Evolutionary conservation across 2,888 invertebrate genomes (phyloP).

Genomic region (Notodonta dromedarius): DNA sequence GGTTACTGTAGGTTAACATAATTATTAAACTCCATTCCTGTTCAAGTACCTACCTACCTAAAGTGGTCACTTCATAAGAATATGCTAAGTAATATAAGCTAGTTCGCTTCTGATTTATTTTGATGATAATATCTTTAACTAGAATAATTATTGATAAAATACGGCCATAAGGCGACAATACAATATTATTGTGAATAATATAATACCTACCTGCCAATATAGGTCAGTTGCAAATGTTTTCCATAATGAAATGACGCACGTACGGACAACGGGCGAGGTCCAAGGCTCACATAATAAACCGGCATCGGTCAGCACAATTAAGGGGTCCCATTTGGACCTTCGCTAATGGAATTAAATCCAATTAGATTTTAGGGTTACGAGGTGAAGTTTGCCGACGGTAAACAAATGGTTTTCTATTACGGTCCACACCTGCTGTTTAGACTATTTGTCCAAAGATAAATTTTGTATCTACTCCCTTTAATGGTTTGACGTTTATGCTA

Average conservation of each 20-base stretch:
- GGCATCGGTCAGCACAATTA: conserved; percentile 79
- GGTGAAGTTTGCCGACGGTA: conserved; percentile 79
- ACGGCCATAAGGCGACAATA: too few species aligned
- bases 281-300: conserved; percentile 67
- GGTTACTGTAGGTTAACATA: too few species aligned
- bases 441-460: conserved; percentile 64
- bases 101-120: too few species aligned
- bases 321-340: conserved; percentile 79
- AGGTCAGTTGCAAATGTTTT: conserved; percentile 47
- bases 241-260: conserved; percentile 56
- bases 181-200: not conserved
- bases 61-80: too few species aligned
- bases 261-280: conserved; percentile 43
- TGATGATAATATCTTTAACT: too few species aligned
- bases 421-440: conserved; percentile 70
- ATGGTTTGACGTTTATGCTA: conserved; percentile 53
- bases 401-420: conserved; percentile 77
- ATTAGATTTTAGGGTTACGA: conserved; percentile 83
- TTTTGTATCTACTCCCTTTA: conserved; percentile 53
- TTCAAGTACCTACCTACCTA: too few species aligned
- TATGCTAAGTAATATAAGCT: too few species aligned
- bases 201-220: conserved; percentile 18
- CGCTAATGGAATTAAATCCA: conserved; percentile 84
- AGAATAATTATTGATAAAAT: too few species aligned
- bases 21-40: too few species aligned